These are phyloP conservation scores for Muraenolepis orangiensis DNA, from an alignment of 2,797 vertebrate genomes.

Conservation along the genomic window DNA sequence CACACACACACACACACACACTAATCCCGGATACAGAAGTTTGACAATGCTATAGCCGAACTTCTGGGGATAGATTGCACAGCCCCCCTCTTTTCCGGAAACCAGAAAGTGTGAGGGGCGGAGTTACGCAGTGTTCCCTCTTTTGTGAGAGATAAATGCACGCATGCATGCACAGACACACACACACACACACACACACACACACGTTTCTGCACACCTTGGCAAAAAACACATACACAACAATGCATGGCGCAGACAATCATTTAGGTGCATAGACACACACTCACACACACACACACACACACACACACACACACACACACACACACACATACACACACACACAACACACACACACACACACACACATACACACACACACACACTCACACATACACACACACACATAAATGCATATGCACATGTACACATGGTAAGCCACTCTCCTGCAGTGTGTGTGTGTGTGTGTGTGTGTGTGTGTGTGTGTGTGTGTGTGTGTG, in stretches of 20 bases:
- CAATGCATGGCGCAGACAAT: conserved; percentile 20
- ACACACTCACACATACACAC: conserved; percentile 10
- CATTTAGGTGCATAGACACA: conserved; percentile 10
- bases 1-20: no score
- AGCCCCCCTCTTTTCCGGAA: no score
- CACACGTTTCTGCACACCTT: not conserved
- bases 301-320: not conserved
- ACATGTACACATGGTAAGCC: conserved; percentile 15
- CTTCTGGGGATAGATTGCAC: no score
- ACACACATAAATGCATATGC: not conserved
- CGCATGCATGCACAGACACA: not conserved
- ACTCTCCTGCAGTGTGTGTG: no score
- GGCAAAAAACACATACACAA: conserved; percentile 1
- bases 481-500: no score
- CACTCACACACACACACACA: not conserved
- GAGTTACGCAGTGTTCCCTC: no score
- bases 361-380: conserved; percentile 7
- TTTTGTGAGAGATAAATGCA: no score
- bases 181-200: not conserved
- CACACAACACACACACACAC: conserved; percentile 13
- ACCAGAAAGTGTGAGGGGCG: no score
- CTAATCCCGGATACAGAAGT: no score
- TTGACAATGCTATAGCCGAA: no score
- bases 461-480: no score
- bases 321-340: conserved; percentile 9